phyloP scores from a whole-genome alignment of 2,113 vertebrate genomes.

The Shinisaurus crocodilurus region DNA sequence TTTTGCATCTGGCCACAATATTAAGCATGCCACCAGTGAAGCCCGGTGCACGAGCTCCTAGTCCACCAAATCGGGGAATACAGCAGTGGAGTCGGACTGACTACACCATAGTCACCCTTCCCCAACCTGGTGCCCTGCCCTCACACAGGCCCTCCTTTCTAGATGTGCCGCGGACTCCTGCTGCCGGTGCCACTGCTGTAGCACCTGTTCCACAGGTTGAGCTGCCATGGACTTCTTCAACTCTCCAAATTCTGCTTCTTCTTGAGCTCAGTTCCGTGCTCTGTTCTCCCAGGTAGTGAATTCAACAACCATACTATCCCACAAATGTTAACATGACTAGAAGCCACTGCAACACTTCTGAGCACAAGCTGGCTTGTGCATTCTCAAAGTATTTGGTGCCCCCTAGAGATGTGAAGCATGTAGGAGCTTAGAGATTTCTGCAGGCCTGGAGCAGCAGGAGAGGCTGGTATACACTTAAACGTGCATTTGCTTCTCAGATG shows the following conservation, averaged over 20 bases:
- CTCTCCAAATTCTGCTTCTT: not conserved
- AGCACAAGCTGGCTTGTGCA: not conserved
- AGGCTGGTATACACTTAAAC: not conserved
- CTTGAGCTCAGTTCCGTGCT: not conserved
- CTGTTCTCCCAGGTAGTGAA: not conserved
- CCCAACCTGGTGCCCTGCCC: too few relatives aligned
- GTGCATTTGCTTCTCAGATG: too few relatives aligned
- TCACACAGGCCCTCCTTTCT: not conserved
- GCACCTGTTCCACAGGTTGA: not conserved
- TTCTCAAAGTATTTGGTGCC: constrained; percentile 15
- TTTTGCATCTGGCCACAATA: not conserved
- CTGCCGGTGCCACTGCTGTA: not conserved
- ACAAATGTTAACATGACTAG: not conserved
- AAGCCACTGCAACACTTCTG: not conserved
- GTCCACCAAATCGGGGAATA: not conserved
- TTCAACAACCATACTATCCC: not conserved
- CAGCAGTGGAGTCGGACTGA: not conserved
- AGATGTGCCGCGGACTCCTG: not conserved
- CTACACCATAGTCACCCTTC: not conserved
- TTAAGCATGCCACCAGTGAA: not conserved
- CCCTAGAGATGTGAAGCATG: constrained; percentile 7
- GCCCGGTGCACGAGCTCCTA: not conserved
- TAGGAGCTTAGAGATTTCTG: not conserved
- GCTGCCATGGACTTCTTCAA: not conserved
- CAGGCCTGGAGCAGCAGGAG: not conserved